Conservation (phyloP, 2,888 invertebrate genomes). For the Lepidocyrtinus sp. region DNA sequence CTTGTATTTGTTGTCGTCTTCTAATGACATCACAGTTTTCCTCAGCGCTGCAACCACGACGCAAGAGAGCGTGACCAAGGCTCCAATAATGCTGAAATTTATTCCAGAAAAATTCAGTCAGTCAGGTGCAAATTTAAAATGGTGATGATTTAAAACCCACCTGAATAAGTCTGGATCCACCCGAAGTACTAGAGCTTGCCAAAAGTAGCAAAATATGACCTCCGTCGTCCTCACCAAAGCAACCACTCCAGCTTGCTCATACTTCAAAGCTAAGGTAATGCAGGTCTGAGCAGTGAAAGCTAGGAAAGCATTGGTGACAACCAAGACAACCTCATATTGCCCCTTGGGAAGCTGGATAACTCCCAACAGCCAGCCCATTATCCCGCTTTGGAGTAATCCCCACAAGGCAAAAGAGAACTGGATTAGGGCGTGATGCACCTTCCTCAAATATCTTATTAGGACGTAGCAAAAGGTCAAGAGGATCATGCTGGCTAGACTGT, state of each 20-base stretch:
- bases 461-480: conserved; percentile 44
- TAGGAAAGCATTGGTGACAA: conserved; percentile 28
- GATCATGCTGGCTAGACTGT: conserved; percentile 48
- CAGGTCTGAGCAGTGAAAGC: conserved; percentile 53
- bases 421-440: conserved; percentile 53
- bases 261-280: conserved; percentile 54
- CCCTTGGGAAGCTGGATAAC: conserved; percentile 23
- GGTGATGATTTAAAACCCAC: conserved; percentile 6
- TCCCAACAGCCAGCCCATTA: conserved; percentile 18
- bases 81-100: conserved; percentile 32
- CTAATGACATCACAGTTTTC: conserved; percentile 25
- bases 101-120: not conserved
- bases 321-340: conserved; percentile 24
- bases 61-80: conserved; percentile 19
- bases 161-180: conserved; percentile 52
- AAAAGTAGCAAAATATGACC: conserved; percentile 45
- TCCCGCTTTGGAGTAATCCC: conserved; percentile 41
- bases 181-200: conserved; percentile 47
- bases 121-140: not conserved
- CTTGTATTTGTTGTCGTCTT: conserved; percentile 18
- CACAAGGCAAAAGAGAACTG: conserved; percentile 40
- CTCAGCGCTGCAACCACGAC: conserved; percentile 33
- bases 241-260: conserved; percentile 51
- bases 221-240: conserved; percentile 42
- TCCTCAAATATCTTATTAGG: conserved; percentile 44